Evolutionary conservation across 1,140 invertebrate genomes (phyloP).

Genomic region (Sycobia sp.): DNA sequence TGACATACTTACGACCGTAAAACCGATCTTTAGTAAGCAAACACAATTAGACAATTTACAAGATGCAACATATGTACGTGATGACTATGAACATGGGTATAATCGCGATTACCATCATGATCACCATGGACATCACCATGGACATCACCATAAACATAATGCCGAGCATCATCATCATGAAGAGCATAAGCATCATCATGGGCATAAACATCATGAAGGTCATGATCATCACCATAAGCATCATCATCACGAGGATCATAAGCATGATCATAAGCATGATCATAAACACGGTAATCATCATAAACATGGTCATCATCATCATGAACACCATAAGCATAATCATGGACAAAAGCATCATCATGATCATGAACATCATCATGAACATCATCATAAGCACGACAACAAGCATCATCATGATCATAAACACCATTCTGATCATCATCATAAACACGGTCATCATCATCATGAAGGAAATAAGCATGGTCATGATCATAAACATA

Average conservation of each 20-base stretch:
- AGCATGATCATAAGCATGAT: conserved; percentile 7
- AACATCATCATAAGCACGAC: conserved; percentile 24
- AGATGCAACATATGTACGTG: not conserved
- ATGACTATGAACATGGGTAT: not conserved
- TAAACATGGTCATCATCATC: conserved; percentile 9
- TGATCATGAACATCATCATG: conserved; percentile 13
- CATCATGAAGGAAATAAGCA: conserved; percentile 10
- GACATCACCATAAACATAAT: conserved; percentile 4
- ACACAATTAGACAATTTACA: conserved; percentile 12
- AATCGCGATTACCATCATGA: not conserved
- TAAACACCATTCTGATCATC: conserved; percentile 9
- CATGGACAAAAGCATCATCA: conserved; percentile 12
- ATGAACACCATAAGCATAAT: conserved; percentile 18
- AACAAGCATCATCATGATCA: conserved; percentile 20
- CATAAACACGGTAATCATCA: conserved; percentile 12
- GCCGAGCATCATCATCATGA: not conserved
- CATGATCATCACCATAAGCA: conserved; percentile 9
- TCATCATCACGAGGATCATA: not conserved
- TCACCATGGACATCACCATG: not conserved
- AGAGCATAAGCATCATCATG: not conserved
- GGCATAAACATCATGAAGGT: conserved; percentile 1
- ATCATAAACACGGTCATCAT: conserved; percentile 12
- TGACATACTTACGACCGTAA: not conserved
- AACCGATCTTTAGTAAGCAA: not conserved
- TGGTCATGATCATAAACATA: conserved; percentile 22